phyloP scores from a whole-genome alignment of 2,888 invertebrate species.

The Rhingia rostrata region DNA sequence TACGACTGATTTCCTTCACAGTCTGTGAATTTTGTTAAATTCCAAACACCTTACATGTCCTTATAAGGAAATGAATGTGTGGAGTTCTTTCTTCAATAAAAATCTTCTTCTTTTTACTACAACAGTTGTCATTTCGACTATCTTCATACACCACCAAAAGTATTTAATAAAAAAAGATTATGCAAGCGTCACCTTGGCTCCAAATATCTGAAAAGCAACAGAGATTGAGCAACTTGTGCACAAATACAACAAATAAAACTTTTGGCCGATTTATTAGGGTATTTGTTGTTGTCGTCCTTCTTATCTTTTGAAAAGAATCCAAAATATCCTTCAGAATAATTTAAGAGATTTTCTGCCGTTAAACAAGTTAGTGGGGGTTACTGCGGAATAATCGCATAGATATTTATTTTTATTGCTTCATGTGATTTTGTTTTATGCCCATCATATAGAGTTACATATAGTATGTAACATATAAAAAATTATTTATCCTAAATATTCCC shows the following conservation, averaged over 20 bases:
- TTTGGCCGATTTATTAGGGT: slow-evolving; percentile 33
- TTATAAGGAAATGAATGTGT: not conserved
- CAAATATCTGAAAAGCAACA: slow-evolving; percentile 35
- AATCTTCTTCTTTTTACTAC: not conserved
- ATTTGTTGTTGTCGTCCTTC: slow-evolving; percentile 23
- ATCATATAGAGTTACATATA: no score
- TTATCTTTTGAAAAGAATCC: slow-evolving; percentile 39
- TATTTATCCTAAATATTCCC: no score
- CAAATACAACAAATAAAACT: not conserved
- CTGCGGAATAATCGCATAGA: slow-evolving; percentile 47
- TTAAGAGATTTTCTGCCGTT: slow-evolving; percentile 34
- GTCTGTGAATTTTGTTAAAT: no score
- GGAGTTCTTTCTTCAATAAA: slow-evolving; percentile 3
- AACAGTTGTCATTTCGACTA: slow-evolving; percentile 18
- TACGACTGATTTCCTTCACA: no score
- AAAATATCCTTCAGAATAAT: slow-evolving; percentile 54
- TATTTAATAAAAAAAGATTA: slow-evolving; percentile 8
- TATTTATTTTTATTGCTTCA: slow-evolving; percentile 50
- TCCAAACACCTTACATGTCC: not conserved
- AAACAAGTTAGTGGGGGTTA: slow-evolving; percentile 36
- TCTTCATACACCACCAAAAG: slow-evolving; percentile 17
- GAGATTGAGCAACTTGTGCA: slow-evolving; percentile 35
- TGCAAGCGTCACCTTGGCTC: slow-evolving; percentile 23
- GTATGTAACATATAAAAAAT: no score
- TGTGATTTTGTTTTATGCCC: slow-evolving; percentile 3